phyloP scores from a whole-genome alignment of 1,140 invertebrate genomes.

The Trypoxylus dichotomus region DNA sequence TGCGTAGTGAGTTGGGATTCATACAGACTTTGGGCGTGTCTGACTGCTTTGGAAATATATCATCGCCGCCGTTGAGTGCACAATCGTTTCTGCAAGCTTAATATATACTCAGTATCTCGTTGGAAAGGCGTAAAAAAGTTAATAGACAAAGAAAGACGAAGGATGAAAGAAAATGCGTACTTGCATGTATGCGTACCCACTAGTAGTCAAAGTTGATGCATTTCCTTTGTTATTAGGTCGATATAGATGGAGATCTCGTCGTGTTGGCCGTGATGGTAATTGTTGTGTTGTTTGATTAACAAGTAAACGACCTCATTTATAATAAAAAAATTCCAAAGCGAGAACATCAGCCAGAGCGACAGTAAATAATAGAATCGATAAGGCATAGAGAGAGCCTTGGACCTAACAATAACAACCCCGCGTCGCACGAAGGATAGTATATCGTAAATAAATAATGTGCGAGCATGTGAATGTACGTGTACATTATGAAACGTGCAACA shows the following conservation, averaged over 20 bases:
- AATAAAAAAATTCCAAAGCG: background rate
- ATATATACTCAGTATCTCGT: too few relatives aligned
- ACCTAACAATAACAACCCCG: slow-evolving; percentile 20
- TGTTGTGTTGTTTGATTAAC: slow-evolving; percentile 16
- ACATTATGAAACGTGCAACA: background rate
- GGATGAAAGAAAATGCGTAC: background rate
- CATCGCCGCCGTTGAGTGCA: too few relatives aligned
- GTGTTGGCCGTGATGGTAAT: slow-evolving; percentile 9
- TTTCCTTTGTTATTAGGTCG: slow-evolving; percentile 16
- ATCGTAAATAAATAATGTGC: background rate
- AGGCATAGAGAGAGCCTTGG: background rate
- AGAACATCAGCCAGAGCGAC: slow-evolving; percentile 1
- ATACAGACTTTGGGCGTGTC: too few relatives aligned
- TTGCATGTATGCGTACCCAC: background rate
- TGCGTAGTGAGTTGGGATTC: too few relatives aligned
- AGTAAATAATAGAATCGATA: slow-evolving; percentile 14
- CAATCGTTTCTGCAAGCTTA: too few relatives aligned
- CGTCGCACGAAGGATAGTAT: background rate
- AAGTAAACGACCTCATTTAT: slow-evolving; percentile 10
- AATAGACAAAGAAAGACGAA: too few relatives aligned
- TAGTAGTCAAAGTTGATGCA: background rate
- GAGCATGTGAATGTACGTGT: background rate
- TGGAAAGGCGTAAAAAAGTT: too few relatives aligned
- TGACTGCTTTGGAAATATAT: too few relatives aligned
- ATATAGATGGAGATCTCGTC: background rate